phyloP scores from a whole-genome alignment of 2,888 invertebrate genomes.

The Loripinus fragilis region DNA sequence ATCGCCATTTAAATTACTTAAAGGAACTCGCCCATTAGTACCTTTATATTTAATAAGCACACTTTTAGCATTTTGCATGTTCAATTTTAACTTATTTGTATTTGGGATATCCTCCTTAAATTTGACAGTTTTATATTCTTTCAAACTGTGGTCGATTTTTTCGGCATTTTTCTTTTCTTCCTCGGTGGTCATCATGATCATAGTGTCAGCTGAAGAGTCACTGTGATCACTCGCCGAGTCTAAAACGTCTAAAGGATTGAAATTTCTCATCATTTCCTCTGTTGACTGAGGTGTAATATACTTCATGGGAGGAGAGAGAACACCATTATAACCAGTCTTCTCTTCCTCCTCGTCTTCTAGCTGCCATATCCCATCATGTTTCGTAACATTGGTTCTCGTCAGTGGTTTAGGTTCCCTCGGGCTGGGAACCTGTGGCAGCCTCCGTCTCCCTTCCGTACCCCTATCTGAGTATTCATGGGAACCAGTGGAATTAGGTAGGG shows the following conservation, averaged over 20 bases:
- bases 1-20: not conserved
- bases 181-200: slow-evolving; percentile 73
- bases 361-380: slow-evolving; percentile 69
- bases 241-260: slow-evolving; percentile 66
- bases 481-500: not conserved
- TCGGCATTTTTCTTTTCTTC: slow-evolving; percentile 67
- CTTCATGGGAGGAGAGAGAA: slow-evolving; percentile 65
- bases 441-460: not conserved
- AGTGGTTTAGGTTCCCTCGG: slow-evolving; percentile 63
- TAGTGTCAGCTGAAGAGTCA: slow-evolving; percentile 69
- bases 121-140: slow-evolving; percentile 60
- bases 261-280: slow-evolving; percentile 67
- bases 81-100: slow-evolving; percentile 48
- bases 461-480: not conserved
- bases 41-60: slow-evolving; percentile 11
- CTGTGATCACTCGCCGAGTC: slow-evolving; percentile 69
- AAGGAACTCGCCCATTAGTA: slow-evolving; percentile 4
- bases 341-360: slow-evolving; percentile 59
- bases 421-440: slow-evolving; percentile 4
- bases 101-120: slow-evolving; percentile 37
- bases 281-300: slow-evolving; percentile 67
- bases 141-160: slow-evolving; percentile 65
- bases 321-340: slow-evolving; percentile 42
- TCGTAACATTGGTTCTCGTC: slow-evolving; percentile 68
- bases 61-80: slow-evolving; percentile 32